phyloP scores from a whole-genome alignment of 2,113 vertebrate species.

The Lota lota region DNA sequence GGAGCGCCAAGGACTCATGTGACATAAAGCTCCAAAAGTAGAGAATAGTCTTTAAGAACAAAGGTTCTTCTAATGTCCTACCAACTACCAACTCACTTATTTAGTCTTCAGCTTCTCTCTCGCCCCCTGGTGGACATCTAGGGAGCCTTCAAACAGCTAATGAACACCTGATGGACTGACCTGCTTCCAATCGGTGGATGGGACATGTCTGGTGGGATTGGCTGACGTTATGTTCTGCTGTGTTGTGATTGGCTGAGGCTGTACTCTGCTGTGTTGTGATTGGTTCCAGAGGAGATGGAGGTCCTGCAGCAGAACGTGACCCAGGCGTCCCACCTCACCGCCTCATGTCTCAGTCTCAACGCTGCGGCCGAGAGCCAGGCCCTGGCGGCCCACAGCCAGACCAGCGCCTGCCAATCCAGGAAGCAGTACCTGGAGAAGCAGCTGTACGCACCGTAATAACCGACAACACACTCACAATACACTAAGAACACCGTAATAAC shows the following conservation, averaged over 20 bases:
- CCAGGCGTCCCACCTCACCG: conserved; percentile 23
- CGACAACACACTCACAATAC: too few relatives aligned
- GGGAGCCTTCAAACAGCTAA: background rate
- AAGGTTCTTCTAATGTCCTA: too few relatives aligned
- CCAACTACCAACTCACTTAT: too few relatives aligned
- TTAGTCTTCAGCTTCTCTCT: too few relatives aligned
- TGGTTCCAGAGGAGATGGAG: conserved; percentile 54
- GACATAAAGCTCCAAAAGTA: too few relatives aligned
- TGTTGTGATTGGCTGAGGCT: conserved; percentile 1
- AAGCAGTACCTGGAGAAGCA: conserved; percentile 56
- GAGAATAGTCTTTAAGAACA: too few relatives aligned
- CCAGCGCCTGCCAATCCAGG: conserved; percentile 40
- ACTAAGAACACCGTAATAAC: too few relatives aligned
- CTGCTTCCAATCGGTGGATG: background rate
- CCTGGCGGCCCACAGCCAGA: conserved; percentile 51
- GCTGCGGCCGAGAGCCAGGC: conserved; percentile 42
- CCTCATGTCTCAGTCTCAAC: conserved; percentile 36
- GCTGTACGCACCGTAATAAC: too few relatives aligned
- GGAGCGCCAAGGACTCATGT: background rate
- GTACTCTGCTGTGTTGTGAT: conserved; percentile 2
- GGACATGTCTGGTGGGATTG: background rate
- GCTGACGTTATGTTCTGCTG: background rate
- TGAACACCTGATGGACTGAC: background rate
- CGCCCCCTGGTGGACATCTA: background rate
- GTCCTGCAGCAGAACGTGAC: conserved; percentile 62